Conservation (phyloP, 2,888 invertebrate species). For the Hydriomena furcata region DNA sequence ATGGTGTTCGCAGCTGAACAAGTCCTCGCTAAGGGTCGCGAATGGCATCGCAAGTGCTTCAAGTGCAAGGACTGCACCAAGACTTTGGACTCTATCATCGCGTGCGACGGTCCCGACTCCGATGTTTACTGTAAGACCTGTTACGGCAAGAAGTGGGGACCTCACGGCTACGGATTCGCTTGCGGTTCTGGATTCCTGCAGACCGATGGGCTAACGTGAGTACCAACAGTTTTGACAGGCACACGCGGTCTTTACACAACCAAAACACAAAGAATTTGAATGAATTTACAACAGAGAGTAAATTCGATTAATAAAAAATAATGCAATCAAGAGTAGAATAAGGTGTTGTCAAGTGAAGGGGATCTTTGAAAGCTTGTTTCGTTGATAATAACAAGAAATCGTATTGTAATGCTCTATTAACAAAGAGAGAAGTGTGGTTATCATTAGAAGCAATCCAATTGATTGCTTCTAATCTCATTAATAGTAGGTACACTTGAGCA, state of each 20-base stretch:
- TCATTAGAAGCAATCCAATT: background rate
- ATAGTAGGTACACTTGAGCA: slow-evolving; percentile 5
- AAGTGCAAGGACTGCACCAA: slow-evolving; percentile 96
- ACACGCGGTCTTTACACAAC: too few species aligned
- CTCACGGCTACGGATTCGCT: slow-evolving; percentile 97
- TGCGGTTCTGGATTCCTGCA: slow-evolving; percentile 97
- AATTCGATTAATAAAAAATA: too few species aligned
- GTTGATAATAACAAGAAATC: slow-evolving; percentile 3
- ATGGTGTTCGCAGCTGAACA: slow-evolving; percentile 97
- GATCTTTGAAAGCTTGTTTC: too few species aligned
- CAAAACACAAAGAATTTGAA: too few species aligned
- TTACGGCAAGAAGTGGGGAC: slow-evolving; percentile 99
- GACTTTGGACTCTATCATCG: slow-evolving; percentile 97
- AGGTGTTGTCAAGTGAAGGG: too few species aligned
- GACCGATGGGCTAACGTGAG: slow-evolving; percentile 94
- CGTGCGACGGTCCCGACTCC: slow-evolving; percentile 96
- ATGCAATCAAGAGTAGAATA: too few species aligned
- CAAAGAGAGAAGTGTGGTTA: background rate
- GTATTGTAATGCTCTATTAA: slow-evolving; percentile 18
- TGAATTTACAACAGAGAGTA: too few species aligned
- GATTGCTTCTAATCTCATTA: background rate
- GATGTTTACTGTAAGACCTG: slow-evolving; percentile 98
- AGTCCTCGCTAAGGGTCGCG: slow-evolving; percentile 94
- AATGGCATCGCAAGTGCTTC: slow-evolving; percentile 97
- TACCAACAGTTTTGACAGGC: slow-evolving; percentile 24